Base-by-base conservation (phyloP, 2,113 vertebrate species). In the Dicrurus megarhynchus region DNA sequence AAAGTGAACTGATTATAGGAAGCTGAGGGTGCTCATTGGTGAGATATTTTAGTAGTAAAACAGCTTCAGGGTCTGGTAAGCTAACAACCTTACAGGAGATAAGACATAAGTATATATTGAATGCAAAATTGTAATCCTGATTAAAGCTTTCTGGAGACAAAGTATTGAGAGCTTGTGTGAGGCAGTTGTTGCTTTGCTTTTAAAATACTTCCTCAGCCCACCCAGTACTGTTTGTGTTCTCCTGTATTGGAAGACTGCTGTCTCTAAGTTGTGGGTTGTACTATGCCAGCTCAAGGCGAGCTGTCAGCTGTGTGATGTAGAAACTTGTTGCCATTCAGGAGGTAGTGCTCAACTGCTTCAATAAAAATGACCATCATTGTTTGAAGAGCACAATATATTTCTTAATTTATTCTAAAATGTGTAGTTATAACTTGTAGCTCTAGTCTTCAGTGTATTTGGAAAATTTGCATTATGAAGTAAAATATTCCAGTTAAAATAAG, bases 401-500 rank as follows among this genome's bases (percentile, higher is more conserved):
- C 49, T 88, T 73, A 71, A 89, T 71, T 63, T 90, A 15, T 55
- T 71, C 59, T 87, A 46, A 87, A 85, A 50, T 78, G 7, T 32
- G 46, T 90, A n/a, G 42, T 74, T 92, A 42, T 41, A 57, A 73
- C 82, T 78, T 39, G 33, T 71, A 76, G 28, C 17, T 75, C 33
- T 33, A 41, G n/a, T 80, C 77, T 87, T 35, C 22, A 50, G 35
- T 74, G 18, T 14, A 67, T 41, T 85, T 52, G 28, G 42, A 83
- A 85, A 49, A 85, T 63, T 63, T 87, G 47, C 44, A 41, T 82
- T 90, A 81, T 80, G 68, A 93, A 84, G 41, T 83, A 84, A 91
- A 96, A 57, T 59, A 37, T 91, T 91, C 68, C 64, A 56, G 55
- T 93, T 91, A 91, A 93, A 97, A 61, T 88, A 80, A 93, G 78